phyloP scores from a whole-genome alignment of 2,888 invertebrate species.

The Taenaris catops region DNA sequence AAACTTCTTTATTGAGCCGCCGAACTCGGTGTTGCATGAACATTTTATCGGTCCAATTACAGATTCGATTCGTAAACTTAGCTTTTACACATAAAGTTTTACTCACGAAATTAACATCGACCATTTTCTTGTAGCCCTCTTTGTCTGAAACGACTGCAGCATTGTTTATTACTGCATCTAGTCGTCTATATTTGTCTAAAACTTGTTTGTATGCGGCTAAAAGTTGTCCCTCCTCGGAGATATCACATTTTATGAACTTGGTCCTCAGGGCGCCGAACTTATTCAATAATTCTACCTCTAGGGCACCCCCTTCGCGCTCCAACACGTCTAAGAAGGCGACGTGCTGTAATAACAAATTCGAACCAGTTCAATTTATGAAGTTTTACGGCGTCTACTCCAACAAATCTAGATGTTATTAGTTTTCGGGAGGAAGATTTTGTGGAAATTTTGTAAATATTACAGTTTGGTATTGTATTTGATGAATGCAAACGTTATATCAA shows the following conservation, averaged over 20 bases:
- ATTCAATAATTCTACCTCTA: slow-evolving; percentile 49
- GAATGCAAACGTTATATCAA: no score
- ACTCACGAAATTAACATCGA: slow-evolving; percentile 66
- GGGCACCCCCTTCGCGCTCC: slow-evolving; percentile 46
- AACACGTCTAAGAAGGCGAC: slow-evolving; percentile 61
- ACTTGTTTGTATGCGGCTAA: slow-evolving; percentile 50
- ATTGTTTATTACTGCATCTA: slow-evolving; percentile 60
- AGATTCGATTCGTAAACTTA: slow-evolving; percentile 18
- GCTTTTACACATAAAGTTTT: neutral
- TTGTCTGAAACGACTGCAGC: slow-evolving; percentile 48
- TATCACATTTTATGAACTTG: slow-evolving; percentile 68
- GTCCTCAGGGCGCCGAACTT: slow-evolving; percentile 62
- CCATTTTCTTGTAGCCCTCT: slow-evolving; percentile 44
- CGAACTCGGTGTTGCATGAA: slow-evolving; percentile 7
- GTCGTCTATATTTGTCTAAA: slow-evolving; percentile 53
- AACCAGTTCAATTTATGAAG: slow-evolving; percentile 14
- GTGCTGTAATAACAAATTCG: slow-evolving; percentile 43
- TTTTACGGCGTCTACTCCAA: slow-evolving; percentile 15
- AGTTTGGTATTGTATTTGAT: no score
- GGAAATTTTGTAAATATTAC: no score
- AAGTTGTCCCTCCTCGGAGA: slow-evolving; percentile 51
- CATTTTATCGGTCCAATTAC: slow-evolving; percentile 11
- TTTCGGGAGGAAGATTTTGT: no score
- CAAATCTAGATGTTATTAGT: slow-evolving; percentile 5
- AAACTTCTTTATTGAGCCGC: slow-evolving; percentile 12